A percentile compares a stretch with the other conserved stretches of the same genome.
These are phyloP conservation scores for Danaus melanippus DNA, from an alignment of 1,140 invertebrate genomes.

Conservation along the genomic window DNA sequence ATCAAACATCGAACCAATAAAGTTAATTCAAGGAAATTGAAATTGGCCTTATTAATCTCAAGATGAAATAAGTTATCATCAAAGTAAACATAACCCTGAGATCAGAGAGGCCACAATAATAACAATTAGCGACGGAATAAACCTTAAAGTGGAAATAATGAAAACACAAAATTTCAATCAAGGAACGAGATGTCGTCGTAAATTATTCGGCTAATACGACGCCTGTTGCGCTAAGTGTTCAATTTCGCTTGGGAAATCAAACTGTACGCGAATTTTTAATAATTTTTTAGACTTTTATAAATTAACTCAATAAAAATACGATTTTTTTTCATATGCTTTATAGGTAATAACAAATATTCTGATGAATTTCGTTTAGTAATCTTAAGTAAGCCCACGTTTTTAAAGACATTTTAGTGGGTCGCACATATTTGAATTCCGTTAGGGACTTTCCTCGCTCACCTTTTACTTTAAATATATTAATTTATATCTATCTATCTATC, in stretches of 20 bases:
- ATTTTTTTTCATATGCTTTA: too few relatives aligned
- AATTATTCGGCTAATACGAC: constrained; percentile 17
- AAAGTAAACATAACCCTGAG: constrained; percentile 7
- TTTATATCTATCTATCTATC: too few relatives aligned
- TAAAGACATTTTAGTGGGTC: not conserved
- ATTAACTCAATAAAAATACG: too few relatives aligned
- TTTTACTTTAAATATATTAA: too few relatives aligned
- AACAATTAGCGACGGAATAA: constrained; percentile 14
- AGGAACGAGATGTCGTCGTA: constrained; percentile 6
- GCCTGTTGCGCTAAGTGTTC: constrained; percentile 19
- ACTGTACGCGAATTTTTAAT: constrained; percentile 12
- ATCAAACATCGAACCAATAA: too few relatives aligned
- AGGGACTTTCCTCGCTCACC: too few relatives aligned
- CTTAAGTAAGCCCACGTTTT: not conserved
- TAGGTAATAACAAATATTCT: too few relatives aligned
- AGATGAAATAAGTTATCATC: too few relatives aligned
- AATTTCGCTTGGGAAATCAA: constrained; percentile 23
- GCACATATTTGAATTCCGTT: not conserved
- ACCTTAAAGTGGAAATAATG: constrained; percentile 16
- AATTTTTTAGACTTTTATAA: not conserved
- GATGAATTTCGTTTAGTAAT: too few relatives aligned
- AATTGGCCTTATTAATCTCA: too few relatives aligned
- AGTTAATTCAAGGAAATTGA: too few relatives aligned
- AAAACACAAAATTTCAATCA: constrained; percentile 10
- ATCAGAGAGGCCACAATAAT: constrained; percentile 8